Evolutionary conservation across 1,140 invertebrate species (phyloP).

Genomic region (Drosophila punjabiensis): DNA sequence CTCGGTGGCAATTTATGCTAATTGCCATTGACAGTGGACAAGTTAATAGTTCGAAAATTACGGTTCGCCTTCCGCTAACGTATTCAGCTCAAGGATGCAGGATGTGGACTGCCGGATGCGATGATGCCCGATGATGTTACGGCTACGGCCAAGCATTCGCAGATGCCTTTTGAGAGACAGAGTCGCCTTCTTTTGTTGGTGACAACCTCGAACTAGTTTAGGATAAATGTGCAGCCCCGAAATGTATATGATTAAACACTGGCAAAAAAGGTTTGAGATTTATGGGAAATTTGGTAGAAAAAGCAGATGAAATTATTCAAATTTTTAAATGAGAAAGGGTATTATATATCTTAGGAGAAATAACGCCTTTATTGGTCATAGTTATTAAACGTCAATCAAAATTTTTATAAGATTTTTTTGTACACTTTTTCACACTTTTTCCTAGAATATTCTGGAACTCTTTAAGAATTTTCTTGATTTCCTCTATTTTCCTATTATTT

Average conservation of each 20-base stretch:
- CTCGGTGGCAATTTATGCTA: constrained; percentile 62
- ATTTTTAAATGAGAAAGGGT: background rate
- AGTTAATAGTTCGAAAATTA: constrained; percentile 63
- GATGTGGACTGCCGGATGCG: constrained; percentile 66
- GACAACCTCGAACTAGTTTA: constrained; percentile 55
- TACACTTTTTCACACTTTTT: no score
- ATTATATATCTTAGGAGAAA: background rate
- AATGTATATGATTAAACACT: constrained; percentile 37
- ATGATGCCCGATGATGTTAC: constrained; percentile 39
- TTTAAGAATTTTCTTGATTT: background rate
- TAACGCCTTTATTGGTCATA: background rate
- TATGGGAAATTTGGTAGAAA: background rate
- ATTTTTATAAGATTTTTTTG: background rate
- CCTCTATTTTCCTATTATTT: background rate
- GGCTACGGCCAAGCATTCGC: constrained; percentile 15
- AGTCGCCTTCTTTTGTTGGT: constrained; percentile 33
- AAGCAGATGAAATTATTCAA: background rate
- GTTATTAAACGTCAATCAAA: background rate
- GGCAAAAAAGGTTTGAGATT: background rate
- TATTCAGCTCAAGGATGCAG: constrained; percentile 77
- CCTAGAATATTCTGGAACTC: background rate
- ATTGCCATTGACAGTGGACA: constrained; percentile 73
- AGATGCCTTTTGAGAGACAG: constrained; percentile 31
- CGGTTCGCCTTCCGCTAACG: constrained; percentile 41
- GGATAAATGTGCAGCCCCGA: constrained; percentile 18